Conservation (phyloP, 2,888 invertebrate species). For the Drosophila koepferae region DNA sequence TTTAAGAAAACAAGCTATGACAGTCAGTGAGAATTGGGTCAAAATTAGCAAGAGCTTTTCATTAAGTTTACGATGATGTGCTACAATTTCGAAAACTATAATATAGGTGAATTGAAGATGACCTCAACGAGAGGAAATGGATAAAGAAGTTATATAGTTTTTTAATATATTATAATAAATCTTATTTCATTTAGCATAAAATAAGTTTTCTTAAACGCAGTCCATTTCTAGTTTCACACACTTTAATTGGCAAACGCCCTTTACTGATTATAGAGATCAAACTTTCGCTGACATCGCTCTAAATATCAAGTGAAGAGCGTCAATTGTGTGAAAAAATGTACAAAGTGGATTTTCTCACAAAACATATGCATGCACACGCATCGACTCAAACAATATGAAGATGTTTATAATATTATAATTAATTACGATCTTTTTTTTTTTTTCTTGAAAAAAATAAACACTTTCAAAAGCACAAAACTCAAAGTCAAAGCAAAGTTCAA, state of each 20-base stretch:
- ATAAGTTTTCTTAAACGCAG: too few species aligned
- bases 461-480: slow-evolving; percentile 50
- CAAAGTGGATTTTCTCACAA: slow-evolving; percentile 56
- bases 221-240: not conserved
- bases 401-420: slow-evolving; percentile 76
- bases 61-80: slow-evolving; percentile 34
- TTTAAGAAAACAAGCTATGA: slow-evolving; percentile 44
- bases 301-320: slow-evolving; percentile 35
- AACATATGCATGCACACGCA: slow-evolving; percentile 35
- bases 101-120: not conserved
- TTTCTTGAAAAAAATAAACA: slow-evolving; percentile 21
- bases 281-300: slow-evolving; percentile 66
- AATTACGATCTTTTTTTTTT: slow-evolving; percentile 64
- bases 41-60: slow-evolving; percentile 66
- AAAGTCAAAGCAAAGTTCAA: slow-evolving; percentile 79
- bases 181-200: not conserved
- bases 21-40: slow-evolving; percentile 71
- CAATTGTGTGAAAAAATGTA: slow-evolving; percentile 64
- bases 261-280: slow-evolving; percentile 6
- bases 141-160: not conserved
- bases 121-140: slow-evolving; percentile 1
- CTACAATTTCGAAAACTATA: slow-evolving; percentile 14
- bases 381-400: slow-evolving; percentile 63
- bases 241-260: slow-evolving; percentile 5
- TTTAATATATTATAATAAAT: slow-evolving; percentile 5